A percentile compares a stretch with the other conserved stretches of the same genome.
Evolutionary conservation across 2,797 vertebrate species (phyloP).

Genomic region (Mormyrus proboscirostris): DNA sequence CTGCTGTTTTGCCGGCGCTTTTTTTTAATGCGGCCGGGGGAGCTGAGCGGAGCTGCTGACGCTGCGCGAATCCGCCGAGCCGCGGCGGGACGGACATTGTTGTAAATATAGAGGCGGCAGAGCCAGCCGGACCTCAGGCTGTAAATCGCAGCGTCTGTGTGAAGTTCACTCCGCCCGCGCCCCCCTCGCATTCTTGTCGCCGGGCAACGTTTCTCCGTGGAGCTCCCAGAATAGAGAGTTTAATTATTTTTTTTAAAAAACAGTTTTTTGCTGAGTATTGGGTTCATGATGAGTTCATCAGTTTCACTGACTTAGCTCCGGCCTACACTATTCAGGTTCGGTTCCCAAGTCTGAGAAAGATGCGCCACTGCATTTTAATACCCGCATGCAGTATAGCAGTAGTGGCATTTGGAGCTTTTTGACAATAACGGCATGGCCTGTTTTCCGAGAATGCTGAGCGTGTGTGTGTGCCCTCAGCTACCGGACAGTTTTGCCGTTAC

Average conservation of each 20-base stretch:
- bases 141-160: conserved; percentile 52
- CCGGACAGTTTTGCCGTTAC: neutral
- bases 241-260: neutral
- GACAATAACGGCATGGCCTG: neutral
- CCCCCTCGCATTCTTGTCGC: conserved; percentile 52
- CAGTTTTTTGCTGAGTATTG: neutral
- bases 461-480: neutral
- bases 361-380: neutral
- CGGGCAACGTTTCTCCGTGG: conserved; percentile 40
- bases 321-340: neutral
- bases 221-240: neutral
- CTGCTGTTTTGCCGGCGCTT: conserved; percentile 37
- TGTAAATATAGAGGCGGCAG: conserved; percentile 50
- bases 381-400: neutral
- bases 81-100: conserved; percentile 35
- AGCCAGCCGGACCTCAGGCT: conserved; percentile 37
- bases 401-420: neutral
- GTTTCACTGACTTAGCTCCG: neutral
- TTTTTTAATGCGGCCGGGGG: neutral
- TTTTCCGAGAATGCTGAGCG: neutral
- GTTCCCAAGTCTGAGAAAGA: neutral
- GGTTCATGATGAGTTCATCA: neutral
- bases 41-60: conserved; percentile 44
- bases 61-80: conserved; percentile 40
- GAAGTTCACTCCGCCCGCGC: conserved; percentile 34